These are phyloP conservation scores for Dorcus hopei DNA, from an alignment of 2,888 invertebrate genomes.

Conservation along the genomic window DNA sequence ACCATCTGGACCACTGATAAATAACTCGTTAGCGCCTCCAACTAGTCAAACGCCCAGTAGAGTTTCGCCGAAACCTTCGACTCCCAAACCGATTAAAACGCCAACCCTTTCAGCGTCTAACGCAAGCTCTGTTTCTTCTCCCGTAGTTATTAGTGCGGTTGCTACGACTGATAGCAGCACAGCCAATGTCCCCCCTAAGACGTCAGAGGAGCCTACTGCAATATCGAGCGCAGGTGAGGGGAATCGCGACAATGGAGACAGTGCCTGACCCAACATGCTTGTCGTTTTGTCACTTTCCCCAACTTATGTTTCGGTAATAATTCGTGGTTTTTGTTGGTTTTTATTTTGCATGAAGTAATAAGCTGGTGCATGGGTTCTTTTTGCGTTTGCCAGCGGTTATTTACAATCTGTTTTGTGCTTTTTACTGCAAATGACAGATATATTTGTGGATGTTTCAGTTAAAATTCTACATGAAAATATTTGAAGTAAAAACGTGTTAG, in stretches of 20 bases:
- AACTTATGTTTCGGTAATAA: conserved; percentile 46
- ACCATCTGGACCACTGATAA: conserved; percentile 46
- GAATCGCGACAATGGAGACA: conserved; percentile 47
- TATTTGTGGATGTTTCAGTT: conserved; percentile 8
- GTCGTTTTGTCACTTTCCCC: conserved; percentile 42
- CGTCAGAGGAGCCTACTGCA: conserved; percentile 15
- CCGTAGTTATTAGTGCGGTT: conserved; percentile 22
- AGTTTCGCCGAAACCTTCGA: conserved; percentile 39
- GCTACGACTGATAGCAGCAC: conserved; percentile 10
- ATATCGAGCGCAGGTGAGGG: conserved; percentile 45
- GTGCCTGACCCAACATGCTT: conserved; percentile 47
- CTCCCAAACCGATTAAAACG: conserved; percentile 31
- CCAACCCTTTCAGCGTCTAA: conserved; percentile 22
- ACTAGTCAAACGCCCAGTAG: conserved; percentile 34
- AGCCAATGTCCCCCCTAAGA: conserved; percentile 15
- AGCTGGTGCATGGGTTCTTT: conserved; percentile 22
- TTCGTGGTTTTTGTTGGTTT: conserved; percentile 41
- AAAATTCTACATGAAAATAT: conserved; percentile 7
- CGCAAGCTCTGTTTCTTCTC: conserved; percentile 26
- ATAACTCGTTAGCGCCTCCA: conserved; percentile 33
- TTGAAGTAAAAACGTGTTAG: too few species aligned
- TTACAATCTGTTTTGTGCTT: neutral
- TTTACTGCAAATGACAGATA: neutral
- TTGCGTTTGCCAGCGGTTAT: neutral
- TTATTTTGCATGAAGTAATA: conserved; percentile 22